Evolutionary conservation across 1,140 invertebrate species (phyloP).

Genomic region (Heliconius hewitsoni): DNA sequence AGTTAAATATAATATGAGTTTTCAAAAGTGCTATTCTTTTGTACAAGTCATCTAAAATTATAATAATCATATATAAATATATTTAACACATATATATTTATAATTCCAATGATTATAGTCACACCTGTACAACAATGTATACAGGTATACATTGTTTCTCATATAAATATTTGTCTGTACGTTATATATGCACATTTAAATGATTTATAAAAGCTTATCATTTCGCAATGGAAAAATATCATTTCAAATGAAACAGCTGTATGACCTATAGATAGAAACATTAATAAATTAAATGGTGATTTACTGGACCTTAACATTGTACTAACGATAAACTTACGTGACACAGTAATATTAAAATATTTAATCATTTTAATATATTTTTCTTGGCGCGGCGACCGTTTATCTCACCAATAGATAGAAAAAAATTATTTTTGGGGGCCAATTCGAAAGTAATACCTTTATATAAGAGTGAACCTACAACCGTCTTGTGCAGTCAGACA

Average conservation of each 20-base stretch:
- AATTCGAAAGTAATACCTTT: no score
- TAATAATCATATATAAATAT: no score
- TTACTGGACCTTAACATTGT: conserved; percentile 6
- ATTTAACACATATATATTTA: no score
- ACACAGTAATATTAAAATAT: neutral
- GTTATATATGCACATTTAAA: neutral
- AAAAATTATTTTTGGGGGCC: no score
- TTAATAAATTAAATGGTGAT: neutral
- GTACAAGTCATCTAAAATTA: no score
- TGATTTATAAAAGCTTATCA: neutral
- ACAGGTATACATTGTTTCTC: no score
- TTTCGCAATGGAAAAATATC: neutral
- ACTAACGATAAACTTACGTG: neutral
- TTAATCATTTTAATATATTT: neutral
- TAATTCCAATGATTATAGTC: no score
- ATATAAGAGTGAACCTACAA: neutral
- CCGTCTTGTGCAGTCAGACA: neutral
- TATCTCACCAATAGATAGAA: neutral
- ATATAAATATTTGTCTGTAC: neutral
- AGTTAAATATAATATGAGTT: neutral
- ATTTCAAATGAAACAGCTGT: neutral
- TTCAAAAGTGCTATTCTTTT: no score
- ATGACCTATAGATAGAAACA: neutral
- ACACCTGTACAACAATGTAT: no score
- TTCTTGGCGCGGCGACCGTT: neutral